phyloP scores from a whole-genome alignment of 2,888 invertebrate genomes.

The Ormia ochracea region DNA sequence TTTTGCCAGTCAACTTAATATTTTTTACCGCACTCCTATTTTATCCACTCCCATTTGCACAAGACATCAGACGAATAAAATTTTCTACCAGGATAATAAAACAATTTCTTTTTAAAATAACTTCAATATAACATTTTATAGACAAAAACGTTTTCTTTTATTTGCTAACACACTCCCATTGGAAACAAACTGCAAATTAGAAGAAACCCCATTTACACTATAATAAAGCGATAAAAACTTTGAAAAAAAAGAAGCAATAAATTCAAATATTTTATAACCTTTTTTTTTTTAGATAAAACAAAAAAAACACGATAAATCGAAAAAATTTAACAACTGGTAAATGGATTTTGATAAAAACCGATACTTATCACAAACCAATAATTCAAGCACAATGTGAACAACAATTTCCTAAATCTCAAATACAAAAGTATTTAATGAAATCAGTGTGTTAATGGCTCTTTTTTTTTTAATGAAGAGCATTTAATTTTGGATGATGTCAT shows the following conservation, averaged over 20 bases:
- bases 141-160: not conserved
- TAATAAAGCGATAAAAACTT: slow-evolving; percentile 36
- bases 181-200: slow-evolving; percentile 1
- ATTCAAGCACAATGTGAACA: slow-evolving; percentile 11
- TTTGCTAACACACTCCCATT: not conserved
- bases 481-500: slow-evolving; percentile 34
- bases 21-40: not conserved
- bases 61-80: not conserved
- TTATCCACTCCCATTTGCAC: not conserved
- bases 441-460: not conserved
- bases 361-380: slow-evolving; percentile 22
- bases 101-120: not conserved
- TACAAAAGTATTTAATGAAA: not conserved
- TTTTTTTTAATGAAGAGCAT: not conserved
- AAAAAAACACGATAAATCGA: not conserved
- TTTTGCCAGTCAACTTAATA: not conserved
- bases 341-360: slow-evolving; percentile 20
- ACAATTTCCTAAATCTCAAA: not conserved
- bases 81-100: not conserved
- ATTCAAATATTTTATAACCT: slow-evolving; percentile 15
- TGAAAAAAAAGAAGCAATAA: not conserved
- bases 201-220: not conserved
- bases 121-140: not conserved
- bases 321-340: slow-evolving; percentile 2
- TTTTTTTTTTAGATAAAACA: slow-evolving; percentile 31